Percentiles rank a stretch among this genome's conserved stretches.
Evolutionary conservation across 2,888 invertebrate genomes (phyloP).

Genomic region (Mesoligia furuncula): DNA sequence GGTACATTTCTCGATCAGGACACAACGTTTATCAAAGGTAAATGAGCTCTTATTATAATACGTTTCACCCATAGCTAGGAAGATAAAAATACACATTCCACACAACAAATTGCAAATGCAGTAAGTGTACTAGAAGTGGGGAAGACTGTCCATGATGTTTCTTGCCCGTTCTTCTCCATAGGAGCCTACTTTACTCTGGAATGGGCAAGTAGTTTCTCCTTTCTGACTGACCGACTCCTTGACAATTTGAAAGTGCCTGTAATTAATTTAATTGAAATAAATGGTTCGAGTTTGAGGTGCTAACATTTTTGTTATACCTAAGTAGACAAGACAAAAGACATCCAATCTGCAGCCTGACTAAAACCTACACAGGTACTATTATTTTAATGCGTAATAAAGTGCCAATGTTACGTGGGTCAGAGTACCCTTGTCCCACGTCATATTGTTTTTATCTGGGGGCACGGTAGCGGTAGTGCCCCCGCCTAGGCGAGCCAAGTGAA

Average conservation of each 20-base stretch:
- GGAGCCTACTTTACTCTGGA: neutral
- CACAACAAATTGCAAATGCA: too few relatives aligned
- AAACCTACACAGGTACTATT: too few relatives aligned
- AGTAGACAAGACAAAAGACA: neutral
- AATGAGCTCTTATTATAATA: constrained; percentile 7
- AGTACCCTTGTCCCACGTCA: neutral
- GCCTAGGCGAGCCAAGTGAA: too few relatives aligned
- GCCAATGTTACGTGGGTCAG: neutral
- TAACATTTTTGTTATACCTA: neutral
- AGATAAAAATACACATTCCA: neutral
- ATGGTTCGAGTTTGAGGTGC: neutral
- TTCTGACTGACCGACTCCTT: neutral
- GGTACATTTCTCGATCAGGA: constrained; percentile 16
- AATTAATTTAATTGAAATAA: neutral
- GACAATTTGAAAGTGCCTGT: neutral
- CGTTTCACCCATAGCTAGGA: neutral
- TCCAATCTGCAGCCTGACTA: neutral
- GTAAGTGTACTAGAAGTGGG: too few relatives aligned
- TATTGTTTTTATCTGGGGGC: too few relatives aligned
- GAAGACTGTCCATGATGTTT: too few relatives aligned
- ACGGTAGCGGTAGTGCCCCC: too few relatives aligned
- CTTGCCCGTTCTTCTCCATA: neutral
- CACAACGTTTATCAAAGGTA: constrained; percentile 13
- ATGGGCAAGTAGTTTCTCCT: neutral
- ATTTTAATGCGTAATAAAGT: neutral